Evolutionary conservation across 2,113 vertebrate genomes (phyloP), one percentile per base, ranked within the genome.

Genomic region (Porphyrio hochstetteri): DNA sequence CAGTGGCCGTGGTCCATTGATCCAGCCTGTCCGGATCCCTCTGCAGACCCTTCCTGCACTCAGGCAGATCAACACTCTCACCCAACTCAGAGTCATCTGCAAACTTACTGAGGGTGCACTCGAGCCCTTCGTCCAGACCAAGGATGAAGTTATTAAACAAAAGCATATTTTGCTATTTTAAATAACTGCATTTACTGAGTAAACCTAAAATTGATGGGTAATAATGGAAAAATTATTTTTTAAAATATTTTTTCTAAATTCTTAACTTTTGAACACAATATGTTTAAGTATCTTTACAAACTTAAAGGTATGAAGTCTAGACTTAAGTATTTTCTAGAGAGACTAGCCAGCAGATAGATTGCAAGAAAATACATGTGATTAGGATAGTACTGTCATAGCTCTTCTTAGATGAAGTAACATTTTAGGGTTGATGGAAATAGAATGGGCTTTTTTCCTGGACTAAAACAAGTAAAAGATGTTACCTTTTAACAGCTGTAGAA

Each of bases 1-100:
- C 16, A 25, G 0, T 2, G 50, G 7, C 31, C 25, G 31, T 0
- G 0, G 7, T 17, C 42, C 44, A 36, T 14, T 0, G 1, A 21
- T 23, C 20, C 59, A 81, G 25, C 11, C 20, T 10, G 25, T 13
- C 31, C 52, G 33, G 48, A 4, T 65, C 8, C 13, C 29, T 31
- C 52, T 52, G 13, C 1, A 52, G 21, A 59, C 9, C 21, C 25
- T 23, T 4, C 4, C 13, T 31, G 6, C 31, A 5, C 16, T 65
- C 7, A 3, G 21, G 31, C 6, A 50, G 16, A 12, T 21, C 35
- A 29, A 31, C 28, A n/a, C 12, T 48, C 14, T 9, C 1, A 0
- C 20, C 20, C 38, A 55, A 1, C 9, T 25, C 63, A 21, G 33
- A 14, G 25, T 27, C 10, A 2, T 23, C 13, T 31, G 42, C 52